Evolutionary conservation across 2,888 invertebrate species (phyloP), one percentile per base, ranked within the genome.

Genomic region (Uropetala carovei): DNA sequence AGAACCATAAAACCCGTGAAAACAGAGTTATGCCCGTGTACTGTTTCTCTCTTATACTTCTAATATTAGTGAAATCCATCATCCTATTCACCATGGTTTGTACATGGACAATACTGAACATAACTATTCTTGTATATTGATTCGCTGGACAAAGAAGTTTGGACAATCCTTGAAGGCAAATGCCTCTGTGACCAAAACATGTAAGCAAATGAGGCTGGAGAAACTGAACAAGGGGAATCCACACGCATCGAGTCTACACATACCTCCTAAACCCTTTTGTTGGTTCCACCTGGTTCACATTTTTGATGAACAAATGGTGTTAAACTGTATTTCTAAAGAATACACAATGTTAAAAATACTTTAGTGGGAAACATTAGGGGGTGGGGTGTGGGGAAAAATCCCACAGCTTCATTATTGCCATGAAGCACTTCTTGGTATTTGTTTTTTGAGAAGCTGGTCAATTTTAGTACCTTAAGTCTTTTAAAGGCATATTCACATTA

Each of bases 11-110:
- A 89, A 89, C 89, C 89, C 89, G 89, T 89, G 64, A 89, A 89
- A 89, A 89, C 89, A 89, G 89, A 89, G 89, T 89, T 89, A 89
- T 89, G 89, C 89, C 89, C 89, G 89, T 89, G 89, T 89, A 89
- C 89, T 89, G 89, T 56, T 18, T 89, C 30, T 89, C 64, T 86
- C 64, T 64, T 89, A 43, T 89, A 89, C 64, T 89, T 89, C 64
- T 89, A 68, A 89, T 89, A 64, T 89, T 64, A 60, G 89, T 89
- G 89, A 89, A 89, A 89, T 60, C 89, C 89, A 89, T 89, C 64
- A 64, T 89, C 89, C 89, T 89, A 89, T 89, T 89, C 89, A 89
- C 89, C 89, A 89, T 89, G 89, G 43, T 89, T 89, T 89, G 89
- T 89, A 89, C 89, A 89, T 89, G 89, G 89, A 89, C 89, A 89